phyloP scores from a whole-genome alignment of 1,140 invertebrate species.

The Nasonia vitripennis region DNA sequence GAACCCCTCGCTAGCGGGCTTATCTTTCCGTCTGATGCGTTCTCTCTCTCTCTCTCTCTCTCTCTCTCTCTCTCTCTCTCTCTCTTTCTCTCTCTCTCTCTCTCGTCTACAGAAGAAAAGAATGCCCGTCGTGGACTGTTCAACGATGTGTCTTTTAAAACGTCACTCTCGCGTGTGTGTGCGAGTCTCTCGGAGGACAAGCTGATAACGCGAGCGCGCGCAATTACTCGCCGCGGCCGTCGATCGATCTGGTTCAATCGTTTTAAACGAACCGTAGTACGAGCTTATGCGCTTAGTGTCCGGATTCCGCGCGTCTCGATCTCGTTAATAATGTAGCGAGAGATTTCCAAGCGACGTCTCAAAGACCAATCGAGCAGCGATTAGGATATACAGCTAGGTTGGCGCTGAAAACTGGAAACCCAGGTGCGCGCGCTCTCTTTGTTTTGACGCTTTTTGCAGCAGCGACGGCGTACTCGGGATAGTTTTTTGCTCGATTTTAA shows the following conservation, averaged over 20 bases:
- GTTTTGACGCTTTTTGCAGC: conserved; percentile 38
- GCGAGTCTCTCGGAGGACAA: too few species aligned
- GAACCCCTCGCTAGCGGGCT: neutral
- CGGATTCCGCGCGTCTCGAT: neutral
- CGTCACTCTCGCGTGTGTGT: neutral
- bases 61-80: too few species aligned
- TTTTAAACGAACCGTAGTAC: neutral
- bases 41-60: too few species aligned
- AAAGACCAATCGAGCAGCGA: too few species aligned
- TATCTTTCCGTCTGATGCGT: neutral
- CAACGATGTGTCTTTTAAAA: neutral
- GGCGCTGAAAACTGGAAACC: neutral
- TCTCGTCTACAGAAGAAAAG: neutral
- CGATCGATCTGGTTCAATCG: neutral
- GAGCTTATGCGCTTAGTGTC: neutral
- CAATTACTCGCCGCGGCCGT: neutral
- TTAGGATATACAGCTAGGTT: too few species aligned
- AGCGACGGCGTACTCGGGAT: neutral
- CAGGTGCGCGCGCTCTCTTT: conserved; percentile 5
- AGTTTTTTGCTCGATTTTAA: conserved; percentile 25
- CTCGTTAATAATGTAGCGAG: neutral
- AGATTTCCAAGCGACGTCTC: too few species aligned
- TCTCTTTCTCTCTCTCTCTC: neutral
- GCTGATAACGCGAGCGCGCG: neutral
- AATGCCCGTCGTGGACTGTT: neutral